A percentile compares a stretch with the other conserved stretches of the same genome.
Conservation (phyloP, 2,113 vertebrate genomes). For the Gorsachius goisagi region DNA sequence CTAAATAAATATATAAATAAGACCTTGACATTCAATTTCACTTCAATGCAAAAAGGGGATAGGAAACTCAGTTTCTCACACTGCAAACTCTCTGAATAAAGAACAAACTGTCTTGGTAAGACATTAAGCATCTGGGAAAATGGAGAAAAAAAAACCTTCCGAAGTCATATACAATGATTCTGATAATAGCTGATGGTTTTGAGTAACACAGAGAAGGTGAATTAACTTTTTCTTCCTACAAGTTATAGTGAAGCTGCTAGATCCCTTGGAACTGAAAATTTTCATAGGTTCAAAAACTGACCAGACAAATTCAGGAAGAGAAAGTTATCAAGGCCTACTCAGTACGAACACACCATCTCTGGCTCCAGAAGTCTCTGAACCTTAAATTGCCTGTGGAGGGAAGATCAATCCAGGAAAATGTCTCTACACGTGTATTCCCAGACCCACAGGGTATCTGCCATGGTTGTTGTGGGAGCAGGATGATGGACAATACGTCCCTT, state of each 20-base stretch:
- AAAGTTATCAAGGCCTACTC: not conserved
- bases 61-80: not conserved
- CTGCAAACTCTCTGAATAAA: not conserved
- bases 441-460: not conserved
- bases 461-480: fast-evolving
- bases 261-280: not conserved
- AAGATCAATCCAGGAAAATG: not conserved
- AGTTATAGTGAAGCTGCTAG: not conserved
- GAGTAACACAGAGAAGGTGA: not conserved
- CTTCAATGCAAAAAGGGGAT: not conserved
- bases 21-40: constrained; percentile 23
- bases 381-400: not conserved
- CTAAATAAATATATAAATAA: constrained; percentile 51
- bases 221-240: not conserved
- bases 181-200: not conserved
- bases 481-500: not conserved
- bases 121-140: not conserved
- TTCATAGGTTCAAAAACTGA: not conserved
- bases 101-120: not conserved
- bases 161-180: not conserved
- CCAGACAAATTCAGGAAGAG: not conserved
- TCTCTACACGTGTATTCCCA: not conserved
- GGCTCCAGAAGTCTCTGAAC: not conserved
- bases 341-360: not conserved
- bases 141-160: not conserved